Conservation (phyloP, 2,797 vertebrate species). For the Oryzias sinensis region DNA sequence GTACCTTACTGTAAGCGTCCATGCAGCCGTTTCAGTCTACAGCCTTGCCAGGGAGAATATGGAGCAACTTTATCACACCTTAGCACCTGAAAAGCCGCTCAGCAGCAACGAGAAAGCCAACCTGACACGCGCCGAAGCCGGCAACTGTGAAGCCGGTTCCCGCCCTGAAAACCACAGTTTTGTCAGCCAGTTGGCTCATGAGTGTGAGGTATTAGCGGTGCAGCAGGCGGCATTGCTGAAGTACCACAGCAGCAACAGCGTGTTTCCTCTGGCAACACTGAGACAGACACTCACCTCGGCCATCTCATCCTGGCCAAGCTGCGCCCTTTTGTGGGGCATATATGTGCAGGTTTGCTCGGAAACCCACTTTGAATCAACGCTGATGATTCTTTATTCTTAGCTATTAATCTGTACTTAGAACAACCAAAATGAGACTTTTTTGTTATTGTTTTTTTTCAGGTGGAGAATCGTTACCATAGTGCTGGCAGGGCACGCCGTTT, state of each 20-base stretch:
- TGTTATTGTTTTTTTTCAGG: conserved; percentile 40
- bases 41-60: conserved; percentile 67
- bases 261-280: conserved; percentile 84
- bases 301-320: conserved; percentile 79
- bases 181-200: conserved; percentile 33
- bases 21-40: conserved; percentile 80
- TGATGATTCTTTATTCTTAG: neutral
- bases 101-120: neutral
- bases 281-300: conserved; percentile 80
- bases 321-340: conserved; percentile 83
- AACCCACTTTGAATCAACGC: neutral
- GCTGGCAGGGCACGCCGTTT: conserved; percentile 87
- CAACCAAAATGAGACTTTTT: neutral
- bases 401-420: neutral
- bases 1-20: conserved; percentile 88
- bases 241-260: conserved; percentile 78
- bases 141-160: neutral
- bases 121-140: neutral
- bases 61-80: conserved; percentile 42
- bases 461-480: conserved; percentile 85
- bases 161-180: neutral
- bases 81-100: conserved; percentile 11
- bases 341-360: conserved; percentile 74
- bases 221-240: conserved; percentile 82
- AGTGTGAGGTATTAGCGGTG: conserved; percentile 79